phyloP scores from a whole-genome alignment of 2,797 vertebrate species.

The Rhynchonycteris naso region DNA sequence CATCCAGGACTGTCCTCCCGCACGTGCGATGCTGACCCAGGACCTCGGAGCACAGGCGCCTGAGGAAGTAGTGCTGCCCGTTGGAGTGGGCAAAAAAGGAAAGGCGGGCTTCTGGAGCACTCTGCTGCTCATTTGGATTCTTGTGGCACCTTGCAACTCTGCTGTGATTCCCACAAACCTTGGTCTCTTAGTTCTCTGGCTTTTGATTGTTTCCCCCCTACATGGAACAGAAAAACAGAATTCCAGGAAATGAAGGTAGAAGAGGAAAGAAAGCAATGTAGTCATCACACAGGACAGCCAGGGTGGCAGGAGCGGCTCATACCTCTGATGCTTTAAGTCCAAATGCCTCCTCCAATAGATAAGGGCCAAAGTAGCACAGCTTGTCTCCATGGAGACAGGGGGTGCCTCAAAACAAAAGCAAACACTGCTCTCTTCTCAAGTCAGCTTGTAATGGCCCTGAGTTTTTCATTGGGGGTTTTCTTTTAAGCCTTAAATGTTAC shows the following conservation, averaged over 20 bases:
- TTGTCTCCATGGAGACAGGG: background rate
- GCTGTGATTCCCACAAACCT: background rate
- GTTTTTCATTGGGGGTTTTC: background rate
- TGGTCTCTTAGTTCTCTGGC: background rate
- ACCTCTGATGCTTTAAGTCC: background rate
- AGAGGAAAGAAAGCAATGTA: background rate
- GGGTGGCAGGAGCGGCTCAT: background rate
- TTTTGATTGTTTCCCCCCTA: background rate
- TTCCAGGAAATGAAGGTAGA: background rate
- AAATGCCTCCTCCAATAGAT: background rate
- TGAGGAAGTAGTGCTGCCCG: background rate
- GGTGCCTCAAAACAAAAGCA: constrained; percentile 11
- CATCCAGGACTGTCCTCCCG: background rate
- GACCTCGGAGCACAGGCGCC: background rate
- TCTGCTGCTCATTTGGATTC: background rate
- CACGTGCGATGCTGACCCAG: background rate
- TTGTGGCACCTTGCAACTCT: background rate
- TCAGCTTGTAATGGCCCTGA: background rate
- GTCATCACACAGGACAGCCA: background rate
- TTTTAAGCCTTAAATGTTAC: constrained; percentile 34
- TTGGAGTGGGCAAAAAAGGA: background rate
- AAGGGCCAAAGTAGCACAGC: background rate
- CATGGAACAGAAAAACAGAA: background rate
- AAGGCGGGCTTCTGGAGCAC: background rate
- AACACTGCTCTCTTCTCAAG: background rate